Evolutionary conservation across 2,113 vertebrate species (phyloP), one percentile per base, ranked within the genome.

Genomic region (Daphoenositta chrysoptera): DNA sequence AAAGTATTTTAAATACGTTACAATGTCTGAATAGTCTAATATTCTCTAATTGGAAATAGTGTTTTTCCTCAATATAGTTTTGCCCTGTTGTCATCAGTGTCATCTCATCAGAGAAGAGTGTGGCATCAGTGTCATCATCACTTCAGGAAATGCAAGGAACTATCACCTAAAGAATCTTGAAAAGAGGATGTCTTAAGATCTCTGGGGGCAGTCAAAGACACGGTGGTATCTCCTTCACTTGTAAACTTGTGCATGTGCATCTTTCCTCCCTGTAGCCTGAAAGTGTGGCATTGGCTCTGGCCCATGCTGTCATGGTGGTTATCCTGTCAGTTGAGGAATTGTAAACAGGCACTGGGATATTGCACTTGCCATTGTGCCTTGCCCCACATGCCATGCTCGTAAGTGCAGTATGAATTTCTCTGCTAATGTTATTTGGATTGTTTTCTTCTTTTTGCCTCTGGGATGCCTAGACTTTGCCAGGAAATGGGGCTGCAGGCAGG

Each of bases 301-400:
- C n/a, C 54, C 8, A 0, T 21, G 44, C 72, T 72, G 53, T 51
- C 18, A 47, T 2, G 2, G 4, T 15, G 40, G 13, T 54, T 31
- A 9, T 73, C 20, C 27, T 91, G n/a, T 64, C 2, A 2, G 21
- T 45, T 45, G 30, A 31, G 35, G 16, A 56, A 23, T 56, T 72
- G 39, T 30, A 9, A 87, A 39, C 17, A 24, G n/a, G n/a, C n/a
- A 31, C 39, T 64, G 54, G 26, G 40, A 4, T 68, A 23, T 81
- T 89, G n/a, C n/a, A 18, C 39, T 48, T 79, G 19, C 18, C 18
- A 17, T 33, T 61, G 17, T 66, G 56, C n/a, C 27, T 91, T 91
- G 40, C 6, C 23, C 12, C 14, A 48, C 2, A 0, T 33, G 39
- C 17, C 21, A 3, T 18, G 13, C 27, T 81, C 8, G 0, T 45